Percentiles rank a stretch among this genome's conserved stretches.
phyloP scores from a whole-genome alignment of 2,113 vertebrate genomes.

The Mastomys coucha region DNA sequence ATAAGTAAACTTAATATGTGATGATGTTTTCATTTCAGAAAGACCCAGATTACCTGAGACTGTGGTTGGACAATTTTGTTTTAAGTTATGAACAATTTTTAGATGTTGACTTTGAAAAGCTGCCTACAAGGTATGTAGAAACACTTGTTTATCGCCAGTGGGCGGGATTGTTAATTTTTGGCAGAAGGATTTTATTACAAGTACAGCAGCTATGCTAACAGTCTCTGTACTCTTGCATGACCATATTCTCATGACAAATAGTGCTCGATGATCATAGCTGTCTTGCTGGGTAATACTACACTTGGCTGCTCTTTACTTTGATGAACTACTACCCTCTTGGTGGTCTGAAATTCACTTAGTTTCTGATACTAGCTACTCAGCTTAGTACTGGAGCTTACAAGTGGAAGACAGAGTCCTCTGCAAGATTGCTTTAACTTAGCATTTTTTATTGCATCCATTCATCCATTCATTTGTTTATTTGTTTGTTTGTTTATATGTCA shows the following conservation, averaged over 20 bases:
- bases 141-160: slow-evolving; percentile 54
- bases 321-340: neutral
- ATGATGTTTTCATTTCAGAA: slow-evolving; percentile 88
- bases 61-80: slow-evolving; percentile 98
- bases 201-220: neutral
- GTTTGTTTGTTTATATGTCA: neutral
- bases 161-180: slow-evolving; percentile 58
- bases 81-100: slow-evolving; percentile 96
- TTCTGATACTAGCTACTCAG: neutral
- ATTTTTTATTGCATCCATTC: neutral
- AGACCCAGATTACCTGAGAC: slow-evolving; percentile 97
- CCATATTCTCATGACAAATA: neutral
- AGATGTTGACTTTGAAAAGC: slow-evolving; percentile 98
- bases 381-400: neutral
- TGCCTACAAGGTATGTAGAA: slow-evolving; percentile 93
- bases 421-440: neutral
- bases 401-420: neutral
- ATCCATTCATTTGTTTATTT: neutral
- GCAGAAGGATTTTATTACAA: slow-evolving; percentile 1
- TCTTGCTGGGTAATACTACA: slow-evolving; percentile 38
- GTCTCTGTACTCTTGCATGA: neutral
- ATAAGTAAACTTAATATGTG: slow-evolving; percentile 4
- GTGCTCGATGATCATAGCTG: neutral
- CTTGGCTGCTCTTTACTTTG: neutral
- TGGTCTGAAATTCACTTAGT: slow-evolving; percentile 19